Base-by-base conservation (phyloP, 2,113 vertebrate species). In the Pogonocichla stellata region DNA sequence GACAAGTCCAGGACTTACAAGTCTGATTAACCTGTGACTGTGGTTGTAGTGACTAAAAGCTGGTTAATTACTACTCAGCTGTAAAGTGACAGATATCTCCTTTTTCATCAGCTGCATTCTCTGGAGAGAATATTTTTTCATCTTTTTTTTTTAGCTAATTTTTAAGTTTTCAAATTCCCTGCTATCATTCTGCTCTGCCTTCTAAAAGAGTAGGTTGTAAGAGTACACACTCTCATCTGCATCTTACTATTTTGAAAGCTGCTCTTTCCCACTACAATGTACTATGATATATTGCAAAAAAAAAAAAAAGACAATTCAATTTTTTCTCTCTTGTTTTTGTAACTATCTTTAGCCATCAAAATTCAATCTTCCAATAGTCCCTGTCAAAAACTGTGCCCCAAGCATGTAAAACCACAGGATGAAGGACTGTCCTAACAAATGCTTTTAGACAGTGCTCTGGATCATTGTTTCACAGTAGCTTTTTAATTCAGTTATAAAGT, bases 401-500 rank as follows among this genome's bases (percentile, higher is more conserved):
- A 90, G 67, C 47, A 58, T 50, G 65, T 79, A 88, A 47, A 83
- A n/a, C 31, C 33, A 51, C n/a, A 54, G 43, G 92, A 93, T 56
- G 54, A 91, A 87, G 77, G 72, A 91, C 86, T 78, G 53, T 72
- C 53, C 62, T 83, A 85, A 75, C 34, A 95, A 94, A 88, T 82
- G 50, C n/a, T 79, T 92, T 86, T 33, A 92, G 88, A 72, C 72
- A 77, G 23, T 69, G n/a, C 57, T 87, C 54, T 88, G 75, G 80
- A 93, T 92, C 71, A 48, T 67, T 92, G 28, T 90, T 89, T 66
- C 57, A 54, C 28, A 71, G 62, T 34, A 80, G 53, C 45, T 79
- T 97, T 95, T 96, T 80, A 95, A 91, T 88, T 60, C 24, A 79
- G 36, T 93, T 95, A 80, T 58, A 92, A 79, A 92, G 31, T 84